Base-by-base conservation (phyloP, 2,797 vertebrate species). In the Trematomus bernacchii region DNA sequence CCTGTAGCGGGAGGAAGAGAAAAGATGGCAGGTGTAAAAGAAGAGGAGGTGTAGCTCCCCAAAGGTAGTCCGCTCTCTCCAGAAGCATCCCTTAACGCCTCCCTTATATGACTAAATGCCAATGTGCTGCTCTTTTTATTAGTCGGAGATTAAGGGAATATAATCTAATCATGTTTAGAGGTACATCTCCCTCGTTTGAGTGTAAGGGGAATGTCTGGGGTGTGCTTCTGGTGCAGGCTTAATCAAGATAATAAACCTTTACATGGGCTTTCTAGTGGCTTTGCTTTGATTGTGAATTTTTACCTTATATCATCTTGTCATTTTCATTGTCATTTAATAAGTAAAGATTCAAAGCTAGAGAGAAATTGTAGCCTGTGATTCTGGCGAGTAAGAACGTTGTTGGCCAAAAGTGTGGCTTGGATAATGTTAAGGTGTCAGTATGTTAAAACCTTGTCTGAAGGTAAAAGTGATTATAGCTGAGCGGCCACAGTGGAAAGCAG, bases 221-320 rank as follows among this genome's bases (percentile, higher is more conserved):
- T 21, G 61, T 78, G 80, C 87, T 89, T 90, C 89, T 91, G 90
- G 83, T 47, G 44, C 85, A 80, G 84, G 63, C 40, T 71, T 65
- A 59, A 81, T 83, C 40, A 18, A 79, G 76, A 76, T 70, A 83
- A 37, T 42, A 77, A 82, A 88, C 76, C 79, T 88, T 87, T 83
- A 81, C 77, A 76, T 79, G 51, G 76, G 79, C 82, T 83, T 89
- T 69, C 68, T 89, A 80, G 89, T 89, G 81, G 92, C 85, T 92
- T 91, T 88, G 78, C 86, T 93, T 93, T 93, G 83, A 87, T 87
- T 90, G 91, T 93, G 83, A 82, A 73, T 87, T 90, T 9, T 88
- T 72, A 79, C 65, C 74, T 52, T 62, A 47, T 61, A 50, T 79
- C 82, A 80, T 87, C 55, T 88, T 47, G 33, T 80, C 68, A 65